Conservation (phyloP, 2,113 vertebrate genomes). For the Syngnathoides biaculeatus region DNA sequence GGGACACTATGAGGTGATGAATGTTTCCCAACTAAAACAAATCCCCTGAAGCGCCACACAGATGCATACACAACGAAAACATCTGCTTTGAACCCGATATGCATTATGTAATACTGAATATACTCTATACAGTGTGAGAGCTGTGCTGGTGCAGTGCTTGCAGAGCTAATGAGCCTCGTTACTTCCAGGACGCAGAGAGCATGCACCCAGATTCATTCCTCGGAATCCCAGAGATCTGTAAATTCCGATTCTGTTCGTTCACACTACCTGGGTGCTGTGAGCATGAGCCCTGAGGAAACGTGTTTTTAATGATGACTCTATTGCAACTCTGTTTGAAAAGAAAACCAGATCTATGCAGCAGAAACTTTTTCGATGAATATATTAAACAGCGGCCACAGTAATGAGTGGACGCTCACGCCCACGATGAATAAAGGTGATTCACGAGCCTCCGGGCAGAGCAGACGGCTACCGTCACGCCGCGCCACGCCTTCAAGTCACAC, state of each 20-base stretch:
- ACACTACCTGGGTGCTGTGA: slow-evolving; percentile 21
- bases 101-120: background rate
- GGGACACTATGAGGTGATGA: slow-evolving; percentile 47
- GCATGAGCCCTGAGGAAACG: slow-evolving; percentile 67
- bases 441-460: slow-evolving; percentile 57
- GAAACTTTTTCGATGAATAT: slow-evolving; percentile 42
- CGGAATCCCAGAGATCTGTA: slow-evolving; percentile 4
- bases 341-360: slow-evolving; percentile 40
- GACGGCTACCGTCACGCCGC: slow-evolving; percentile 54
- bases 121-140: slow-evolving; percentile 14
- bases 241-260: background rate
- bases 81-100: slow-evolving; percentile 16
- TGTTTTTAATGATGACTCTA: slow-evolving; percentile 36
- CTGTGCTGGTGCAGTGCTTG: slow-evolving; percentile 50
- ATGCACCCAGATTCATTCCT: slow-evolving; percentile 24
- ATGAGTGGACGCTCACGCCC: slow-evolving; percentile 40
- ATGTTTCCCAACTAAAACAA: slow-evolving; percentile 65
- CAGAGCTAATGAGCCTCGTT: slow-evolving; percentile 42
- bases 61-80: slow-evolving; percentile 1
- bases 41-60: slow-evolving; percentile 20
- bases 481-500: slow-evolving; percentile 55
- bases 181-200: slow-evolving; percentile 34
- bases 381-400: slow-evolving; percentile 47
- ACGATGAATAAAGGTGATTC: slow-evolving; percentile 54
- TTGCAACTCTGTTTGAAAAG: slow-evolving; percentile 20